phyloP scores from a whole-genome alignment of 1,140 invertebrate species.

The Teleopsis dalmanni region DNA sequence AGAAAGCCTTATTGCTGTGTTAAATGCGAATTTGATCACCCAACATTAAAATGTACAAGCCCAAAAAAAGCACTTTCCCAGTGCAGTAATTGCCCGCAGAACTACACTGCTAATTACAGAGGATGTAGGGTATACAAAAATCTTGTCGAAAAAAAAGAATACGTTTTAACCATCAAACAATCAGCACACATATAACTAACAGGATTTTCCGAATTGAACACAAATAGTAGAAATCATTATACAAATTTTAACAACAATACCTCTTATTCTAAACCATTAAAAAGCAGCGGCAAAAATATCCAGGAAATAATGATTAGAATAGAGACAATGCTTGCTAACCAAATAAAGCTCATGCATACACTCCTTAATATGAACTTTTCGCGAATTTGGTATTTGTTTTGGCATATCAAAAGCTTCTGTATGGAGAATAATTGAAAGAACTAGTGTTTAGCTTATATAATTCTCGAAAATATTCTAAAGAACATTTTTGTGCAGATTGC shows the following conservation, averaged over 20 bases:
- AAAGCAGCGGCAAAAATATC: too few relatives aligned
- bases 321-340: too few relatives aligned
- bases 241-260: not conserved
- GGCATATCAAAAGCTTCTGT: too few relatives aligned
- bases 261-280: not conserved
- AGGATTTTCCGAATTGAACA: not conserved
- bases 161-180: too few relatives aligned
- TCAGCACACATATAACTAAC: too few relatives aligned
- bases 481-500: too few relatives aligned
- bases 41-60: not conserved
- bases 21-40: not conserved
- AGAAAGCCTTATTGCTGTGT: not conserved
- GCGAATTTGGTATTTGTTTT: too few relatives aligned
- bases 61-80: not conserved
- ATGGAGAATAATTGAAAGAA: too few relatives aligned
- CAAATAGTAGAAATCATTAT: not conserved
- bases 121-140: not conserved
- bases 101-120: not conserved
- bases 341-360: not conserved
- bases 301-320: too few relatives aligned
- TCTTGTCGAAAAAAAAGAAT: too few relatives aligned
- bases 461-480: too few relatives aligned
- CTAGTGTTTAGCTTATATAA: too few relatives aligned
- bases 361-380: not conserved
- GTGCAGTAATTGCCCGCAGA: not conserved